phyloP scores from a whole-genome alignment of 1,140 invertebrate species.

The Tribolium castaneum region DNA sequence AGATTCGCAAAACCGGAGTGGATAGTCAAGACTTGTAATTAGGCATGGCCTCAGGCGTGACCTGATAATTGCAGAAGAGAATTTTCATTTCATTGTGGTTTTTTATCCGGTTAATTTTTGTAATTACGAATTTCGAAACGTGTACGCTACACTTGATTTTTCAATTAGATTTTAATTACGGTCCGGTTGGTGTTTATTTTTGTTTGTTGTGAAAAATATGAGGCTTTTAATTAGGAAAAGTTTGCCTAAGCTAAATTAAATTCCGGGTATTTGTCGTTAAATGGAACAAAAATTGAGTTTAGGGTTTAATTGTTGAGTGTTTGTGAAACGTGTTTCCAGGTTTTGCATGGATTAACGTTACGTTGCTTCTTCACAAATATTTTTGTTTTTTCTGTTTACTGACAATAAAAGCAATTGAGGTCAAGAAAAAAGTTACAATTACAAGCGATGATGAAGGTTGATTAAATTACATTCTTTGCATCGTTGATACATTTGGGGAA shows the following conservation, averaged over 20 bases:
- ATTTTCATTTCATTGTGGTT: background rate
- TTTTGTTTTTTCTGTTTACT: background rate
- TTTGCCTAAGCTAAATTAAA: background rate
- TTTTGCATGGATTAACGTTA: background rate
- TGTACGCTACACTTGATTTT: background rate
- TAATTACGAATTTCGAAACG: background rate
- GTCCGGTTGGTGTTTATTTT: background rate
- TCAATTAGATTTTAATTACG: conserved; percentile 12
- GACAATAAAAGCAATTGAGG: background rate
- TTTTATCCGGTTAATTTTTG: background rate
- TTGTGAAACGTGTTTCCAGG: background rate
- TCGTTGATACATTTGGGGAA: background rate
- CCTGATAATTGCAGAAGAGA: background rate
- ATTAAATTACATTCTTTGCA: background rate
- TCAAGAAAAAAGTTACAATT: background rate
- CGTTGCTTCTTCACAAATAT: background rate
- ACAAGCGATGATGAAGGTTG: background rate
- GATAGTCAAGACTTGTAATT: conserved; percentile 15
- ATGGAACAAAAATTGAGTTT: conserved; percentile 6
- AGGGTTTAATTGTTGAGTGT: background rate
- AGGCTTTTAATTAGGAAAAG: background rate
- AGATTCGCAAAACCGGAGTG: conserved; percentile 12
- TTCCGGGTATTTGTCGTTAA: background rate
- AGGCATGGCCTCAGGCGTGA: background rate
- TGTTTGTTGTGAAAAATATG: background rate